Percentiles rank a stretch among this genome's conserved stretches.
These are phyloP conservation scores for Lutjanus erythropterus DNA, from an alignment of 2,113 vertebrate genomes.

Conservation along the genomic window DNA sequence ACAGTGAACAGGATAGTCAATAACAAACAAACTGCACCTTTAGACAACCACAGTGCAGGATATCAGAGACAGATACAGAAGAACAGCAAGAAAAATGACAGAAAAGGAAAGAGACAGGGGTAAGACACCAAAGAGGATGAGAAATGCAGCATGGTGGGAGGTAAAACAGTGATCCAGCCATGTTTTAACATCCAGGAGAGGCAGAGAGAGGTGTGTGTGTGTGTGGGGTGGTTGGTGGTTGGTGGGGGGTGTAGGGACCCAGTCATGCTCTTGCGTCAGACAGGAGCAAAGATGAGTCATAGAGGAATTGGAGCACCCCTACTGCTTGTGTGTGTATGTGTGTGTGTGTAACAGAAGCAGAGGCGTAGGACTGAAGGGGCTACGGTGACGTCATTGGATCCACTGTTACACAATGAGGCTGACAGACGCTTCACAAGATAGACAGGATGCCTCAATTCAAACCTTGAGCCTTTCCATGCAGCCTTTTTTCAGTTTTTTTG, in stretches of 20 bases:
- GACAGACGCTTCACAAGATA: conserved; percentile 51
- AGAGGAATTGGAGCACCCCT: conserved; percentile 69
- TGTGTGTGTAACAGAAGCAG: conserved; percentile 51
- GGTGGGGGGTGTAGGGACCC: conserved; percentile 44
- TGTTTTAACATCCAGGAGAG: conserved; percentile 50
- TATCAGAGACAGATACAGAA: conserved; percentile 29
- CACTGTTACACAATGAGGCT: conserved; percentile 67
- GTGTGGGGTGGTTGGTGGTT: not conserved
- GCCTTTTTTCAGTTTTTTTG: not conserved
- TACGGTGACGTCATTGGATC: conserved; percentile 73
- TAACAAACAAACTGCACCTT: conserved; percentile 20
- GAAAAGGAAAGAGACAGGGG: conserved; percentile 36
- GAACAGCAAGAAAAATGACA: conserved; percentile 13
- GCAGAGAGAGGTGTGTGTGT: conserved; percentile 7
- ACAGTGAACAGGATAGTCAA: conserved; percentile 8
- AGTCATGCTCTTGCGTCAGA: conserved; percentile 80
- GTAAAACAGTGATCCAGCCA: conserved; percentile 31
- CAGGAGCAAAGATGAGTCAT: conserved; percentile 79
- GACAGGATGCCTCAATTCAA: conserved; percentile 48
- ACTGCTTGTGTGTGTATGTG: conserved; percentile 14
- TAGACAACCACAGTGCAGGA: conserved; percentile 15
- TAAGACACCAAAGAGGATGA: conserved; percentile 34
- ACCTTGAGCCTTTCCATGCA: conserved; percentile 17
- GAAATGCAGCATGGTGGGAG: conserved; percentile 43
- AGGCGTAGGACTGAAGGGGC: conserved; percentile 54